phyloP scores from a whole-genome alignment of 1,140 invertebrate genomes.

The Apocrypta bakeri region DNA sequence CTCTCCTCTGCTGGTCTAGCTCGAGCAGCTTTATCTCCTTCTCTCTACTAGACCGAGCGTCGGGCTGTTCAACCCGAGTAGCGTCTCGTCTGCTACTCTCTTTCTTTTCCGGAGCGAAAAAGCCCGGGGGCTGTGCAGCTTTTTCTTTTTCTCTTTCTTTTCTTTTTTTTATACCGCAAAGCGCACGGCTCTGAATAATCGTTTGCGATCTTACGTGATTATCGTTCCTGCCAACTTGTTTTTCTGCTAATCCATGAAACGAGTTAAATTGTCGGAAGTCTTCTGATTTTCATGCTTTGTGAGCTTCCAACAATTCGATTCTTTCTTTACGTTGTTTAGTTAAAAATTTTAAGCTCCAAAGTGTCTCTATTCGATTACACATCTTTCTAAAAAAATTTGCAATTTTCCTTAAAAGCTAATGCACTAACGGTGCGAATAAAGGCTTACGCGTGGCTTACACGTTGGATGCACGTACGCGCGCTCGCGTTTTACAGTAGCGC shows the following conservation, averaged over 20 bases:
- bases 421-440: conserved; percentile 14
- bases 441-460: neutral
- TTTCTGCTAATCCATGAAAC: conserved; percentile 47
- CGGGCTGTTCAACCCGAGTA: conserved; percentile 54
- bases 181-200: conserved; percentile 46
- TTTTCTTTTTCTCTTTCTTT: neutral
- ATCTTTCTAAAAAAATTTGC: conserved; percentile 1
- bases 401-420: conserved; percentile 19
- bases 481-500: neutral
- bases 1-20: conserved; percentile 48
- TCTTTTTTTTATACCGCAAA: neutral
- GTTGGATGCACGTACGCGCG: too few relatives aligned
- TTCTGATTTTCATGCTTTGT: conserved; percentile 39
- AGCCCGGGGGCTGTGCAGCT: conserved; percentile 45
- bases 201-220: conserved; percentile 51
- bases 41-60: conserved; percentile 43
- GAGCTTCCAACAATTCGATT: too few relatives aligned
- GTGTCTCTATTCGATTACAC: too few relatives aligned
- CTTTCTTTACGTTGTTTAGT: too few relatives aligned
- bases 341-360: too few relatives aligned
- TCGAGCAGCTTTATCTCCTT: conserved; percentile 57
- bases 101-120: conserved; percentile 40
- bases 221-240: conserved; percentile 47
- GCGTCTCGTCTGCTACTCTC: conserved; percentile 44
- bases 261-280: conserved; percentile 37